Base-by-base conservation (phyloP, 1,140 invertebrate species). In the Papilio dardanus region DNA sequence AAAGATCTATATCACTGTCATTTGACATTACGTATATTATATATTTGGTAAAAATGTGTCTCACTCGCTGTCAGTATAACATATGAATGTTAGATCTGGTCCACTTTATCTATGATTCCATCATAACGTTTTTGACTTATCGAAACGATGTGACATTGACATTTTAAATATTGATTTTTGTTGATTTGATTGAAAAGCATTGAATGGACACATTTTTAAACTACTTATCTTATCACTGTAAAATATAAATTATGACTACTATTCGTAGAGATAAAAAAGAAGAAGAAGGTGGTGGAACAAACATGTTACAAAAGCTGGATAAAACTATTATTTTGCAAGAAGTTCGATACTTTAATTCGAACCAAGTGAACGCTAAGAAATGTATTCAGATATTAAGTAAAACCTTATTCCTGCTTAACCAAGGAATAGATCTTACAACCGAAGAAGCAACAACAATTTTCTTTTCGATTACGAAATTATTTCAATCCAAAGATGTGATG, bases 391-490 rank as follows among this genome's bases (percentile, higher is more conserved):
- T 99, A 83, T 94, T 99, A 24, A 99, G 98, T 50, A 99, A 99
- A 93, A 97, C 99, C 75, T 93, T 99, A 5, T 99, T 99, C 91
- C 93, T 99, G 74, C 94, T 99, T 21, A 99, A 99, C 91, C 98
- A 97, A 88, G 87, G 88, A 12, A 98, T 99, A 87, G 95, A 96
- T 76, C 94, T 99, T 76, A 97, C 97, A 12, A 96, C 96, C 1
- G 97, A 96, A 71, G 99, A 99, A 94, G 99, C 99, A 0, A 99
- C 99, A 6, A 98, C 99, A 86, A 96, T 97, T 40, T 99, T 99
- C 92, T 99, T 99, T 94, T 99, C 99, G 10, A 99, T 99, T 95
- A 99, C 99, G 0, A 99, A 99, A 93, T 93, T 99, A 3, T 99
- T 99, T 92, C 99, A 99, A 91, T 99, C 97, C 0, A 97, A 98